Percentiles rank a stretch among this genome's conserved stretches.
Evolutionary conservation across 2,113 vertebrate genomes (phyloP).

Genomic region (Tragelaphus scriptus): DNA sequence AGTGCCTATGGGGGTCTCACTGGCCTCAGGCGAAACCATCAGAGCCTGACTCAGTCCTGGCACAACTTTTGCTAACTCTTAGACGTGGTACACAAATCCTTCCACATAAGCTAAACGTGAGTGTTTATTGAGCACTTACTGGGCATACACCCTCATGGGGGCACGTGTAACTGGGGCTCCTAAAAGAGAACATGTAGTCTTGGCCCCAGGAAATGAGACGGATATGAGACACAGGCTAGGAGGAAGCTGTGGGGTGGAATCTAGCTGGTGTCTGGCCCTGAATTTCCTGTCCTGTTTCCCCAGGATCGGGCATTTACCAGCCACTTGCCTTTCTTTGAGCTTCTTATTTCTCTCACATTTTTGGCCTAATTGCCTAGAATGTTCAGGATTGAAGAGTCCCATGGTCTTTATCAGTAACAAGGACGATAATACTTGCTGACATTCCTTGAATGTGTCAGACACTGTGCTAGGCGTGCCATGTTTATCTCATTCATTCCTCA

Average conservation of each 20-base stretch:
- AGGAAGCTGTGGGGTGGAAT: background rate
- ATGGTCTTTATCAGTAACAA: background rate
- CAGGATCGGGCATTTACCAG: no score
- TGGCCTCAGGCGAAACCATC: background rate
- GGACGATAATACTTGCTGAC: background rate
- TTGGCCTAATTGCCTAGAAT: background rate
- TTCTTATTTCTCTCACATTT: background rate
- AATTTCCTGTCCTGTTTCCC: background rate
- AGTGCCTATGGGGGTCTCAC: background rate
- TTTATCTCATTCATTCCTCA: background rate
- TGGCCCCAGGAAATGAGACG: background rate
- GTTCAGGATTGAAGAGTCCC: background rate
- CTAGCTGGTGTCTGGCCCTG: no score
- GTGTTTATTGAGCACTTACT: background rate
- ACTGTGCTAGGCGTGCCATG: background rate
- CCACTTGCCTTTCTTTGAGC: background rate
- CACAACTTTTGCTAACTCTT: background rate
- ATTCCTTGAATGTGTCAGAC: background rate
- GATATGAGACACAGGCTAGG: background rate
- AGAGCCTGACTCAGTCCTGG: background rate
- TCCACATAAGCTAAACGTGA: background rate
- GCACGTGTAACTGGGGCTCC: background rate
- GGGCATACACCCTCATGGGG: background rate
- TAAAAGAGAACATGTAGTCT: background rate
- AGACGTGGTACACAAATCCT: background rate